Evolutionary conservation across 1,140 invertebrate genomes (phyloP), one percentile per base, ranked within the genome.

Genomic region (Bombus sibiricus): DNA sequence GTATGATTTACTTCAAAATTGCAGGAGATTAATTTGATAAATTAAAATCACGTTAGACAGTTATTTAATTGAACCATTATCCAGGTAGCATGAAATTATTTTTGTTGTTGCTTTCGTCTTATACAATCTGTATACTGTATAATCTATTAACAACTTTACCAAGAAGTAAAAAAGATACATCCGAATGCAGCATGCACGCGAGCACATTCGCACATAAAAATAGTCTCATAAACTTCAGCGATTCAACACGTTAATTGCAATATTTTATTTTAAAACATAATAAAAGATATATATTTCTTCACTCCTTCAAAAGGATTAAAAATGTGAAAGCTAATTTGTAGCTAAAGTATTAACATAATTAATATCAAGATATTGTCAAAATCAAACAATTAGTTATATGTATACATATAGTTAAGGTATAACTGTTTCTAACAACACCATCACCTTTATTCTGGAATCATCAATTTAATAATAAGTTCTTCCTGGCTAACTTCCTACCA

Each of bases 401-500:
- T 62, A 53, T 62, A 41, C 10, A 18, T 3, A n/a, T 15, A n/a
- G 28, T 41, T 37, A 39, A 39, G 25, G 22, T 18, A 69, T 41
- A 72, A 41, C 2, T n/a, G 25, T 80, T 32, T 39, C 34, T 39
- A 59, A 72, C 37, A 43, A 75, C 22, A 32, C 37, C 39, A 39
- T 18, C 6, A 4, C 39, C 1, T 84, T 41, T n/a, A 12, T 1
- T 57, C 37, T 79, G 13, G 9, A 72, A 80, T 47, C n/a, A 64
- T 18, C 53, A 71, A 85, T 59, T 80, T 80, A 62, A 34, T 77
- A 37, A 69, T 43, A 75, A 89, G 37, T 37, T 79, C 34, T 81
- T 75, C n/a, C 41, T 39, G 64, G 59, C 75, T 80, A 76, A 87
- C 64, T 85, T 87, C 43, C 74, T 89, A 68, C 64, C 73, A 47